Evolutionary conservation across 2,113 vertebrate genomes (phyloP).

Genomic region (Seriola rivoliana): DNA sequence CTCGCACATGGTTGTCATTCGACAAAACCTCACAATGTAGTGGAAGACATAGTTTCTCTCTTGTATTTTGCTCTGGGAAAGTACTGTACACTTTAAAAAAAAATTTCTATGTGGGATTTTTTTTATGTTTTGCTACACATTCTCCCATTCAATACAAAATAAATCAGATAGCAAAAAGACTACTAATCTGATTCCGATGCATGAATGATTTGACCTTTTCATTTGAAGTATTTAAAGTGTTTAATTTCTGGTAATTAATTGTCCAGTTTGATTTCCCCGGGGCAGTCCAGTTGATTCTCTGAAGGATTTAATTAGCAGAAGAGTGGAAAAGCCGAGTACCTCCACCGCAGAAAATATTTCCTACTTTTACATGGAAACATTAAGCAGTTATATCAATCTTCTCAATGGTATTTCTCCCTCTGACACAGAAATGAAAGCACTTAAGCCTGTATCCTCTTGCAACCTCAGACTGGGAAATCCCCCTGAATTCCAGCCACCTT

Average conservation of each 20-base stretch:
- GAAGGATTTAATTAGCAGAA: constrained; percentile 63
- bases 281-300: constrained; percentile 28
- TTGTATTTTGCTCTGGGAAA: constrained; percentile 52
- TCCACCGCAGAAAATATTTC: constrained; percentile 26
- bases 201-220: neutral
- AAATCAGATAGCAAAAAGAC: neutral
- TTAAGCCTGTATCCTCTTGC: constrained; percentile 72
- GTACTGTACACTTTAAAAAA: constrained; percentile 37
- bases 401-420: constrained; percentile 51
- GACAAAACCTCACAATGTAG: constrained; percentile 56
- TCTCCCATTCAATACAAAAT: neutral
- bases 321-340: constrained; percentile 35
- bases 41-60: constrained; percentile 40
- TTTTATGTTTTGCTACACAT: neutral
- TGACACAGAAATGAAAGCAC: constrained; percentile 53
- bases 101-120: neutral
- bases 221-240: constrained; percentile 32
- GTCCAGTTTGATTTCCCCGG: constrained; percentile 54
- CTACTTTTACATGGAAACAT: constrained; percentile 49
- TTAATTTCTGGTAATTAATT: constrained; percentile 60
- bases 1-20: constrained; percentile 66
- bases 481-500: constrained; percentile 71
- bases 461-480: constrained; percentile 72
- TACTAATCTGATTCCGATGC: constrained; percentile 1
- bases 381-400: constrained; percentile 60